Percentiles rank a stretch among this genome's conserved stretches.
Conservation (phyloP, 2,113 vertebrate genomes). For the Spea multiplicata region DNA sequence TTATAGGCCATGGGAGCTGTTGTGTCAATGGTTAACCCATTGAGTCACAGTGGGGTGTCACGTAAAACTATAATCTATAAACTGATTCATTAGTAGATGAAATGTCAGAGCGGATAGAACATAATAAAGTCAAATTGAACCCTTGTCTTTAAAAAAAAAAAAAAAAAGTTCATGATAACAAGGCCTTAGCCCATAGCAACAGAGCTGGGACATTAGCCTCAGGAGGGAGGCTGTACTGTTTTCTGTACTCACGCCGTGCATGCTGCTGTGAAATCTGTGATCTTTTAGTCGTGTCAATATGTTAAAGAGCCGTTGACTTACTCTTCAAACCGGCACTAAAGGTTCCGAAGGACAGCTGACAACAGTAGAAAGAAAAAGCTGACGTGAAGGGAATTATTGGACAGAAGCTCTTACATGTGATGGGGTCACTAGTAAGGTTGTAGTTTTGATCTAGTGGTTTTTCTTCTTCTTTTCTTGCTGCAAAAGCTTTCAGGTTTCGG, state of each 20-base stretch:
- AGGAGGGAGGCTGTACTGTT: conserved; percentile 29
- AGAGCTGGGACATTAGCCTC: conserved; percentile 22
- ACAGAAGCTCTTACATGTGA: conserved; percentile 39
- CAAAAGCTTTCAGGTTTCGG: conserved; percentile 45
- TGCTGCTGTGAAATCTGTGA: conserved; percentile 37
- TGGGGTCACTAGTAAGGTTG: conserved; percentile 44
- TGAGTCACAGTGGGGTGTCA: not conserved
- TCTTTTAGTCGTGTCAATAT: conserved; percentile 28
- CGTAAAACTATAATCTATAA: not conserved
- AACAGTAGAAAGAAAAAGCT: conserved; percentile 29
- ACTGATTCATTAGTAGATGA: not conserved
- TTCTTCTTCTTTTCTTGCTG: conserved; percentile 42
- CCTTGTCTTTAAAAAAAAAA: conserved; percentile 27
- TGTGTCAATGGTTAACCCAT: not conserved
- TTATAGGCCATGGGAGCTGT: not conserved
- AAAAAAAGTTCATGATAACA: conserved; percentile 42
- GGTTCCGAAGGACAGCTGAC: conserved; percentile 34
- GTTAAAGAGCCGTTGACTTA: conserved; percentile 26
- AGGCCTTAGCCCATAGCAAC: conserved; percentile 31
- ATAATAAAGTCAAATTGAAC: conserved; percentile 21
- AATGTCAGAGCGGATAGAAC: conserved; percentile 12
- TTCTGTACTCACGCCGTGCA: conserved; percentile 14
- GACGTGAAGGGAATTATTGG: conserved; percentile 43
- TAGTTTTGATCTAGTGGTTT: conserved; percentile 44
- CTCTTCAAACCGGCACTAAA: conserved; percentile 24